phyloP scores from a whole-genome alignment of 2,888 invertebrate genomes.

The Acanthococcus lagerstroemiae region DNA sequence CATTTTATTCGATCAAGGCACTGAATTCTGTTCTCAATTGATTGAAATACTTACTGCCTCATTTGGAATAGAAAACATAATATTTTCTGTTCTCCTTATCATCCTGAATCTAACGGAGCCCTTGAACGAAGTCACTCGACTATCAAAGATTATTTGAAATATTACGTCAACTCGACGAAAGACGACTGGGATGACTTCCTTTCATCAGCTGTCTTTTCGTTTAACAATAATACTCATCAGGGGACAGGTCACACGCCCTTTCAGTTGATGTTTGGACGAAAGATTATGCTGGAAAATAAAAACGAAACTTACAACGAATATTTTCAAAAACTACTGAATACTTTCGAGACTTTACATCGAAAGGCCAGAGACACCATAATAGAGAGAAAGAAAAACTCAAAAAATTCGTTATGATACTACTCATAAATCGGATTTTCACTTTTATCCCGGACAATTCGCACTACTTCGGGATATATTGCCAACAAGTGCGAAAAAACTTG shows the following conservation, averaged over 20 bases:
- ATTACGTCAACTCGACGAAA: background rate
- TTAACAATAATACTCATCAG: background rate
- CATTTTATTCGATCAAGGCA: conserved; percentile 41
- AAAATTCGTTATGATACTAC: background rate
- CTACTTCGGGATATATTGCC: background rate
- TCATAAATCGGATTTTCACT: background rate
- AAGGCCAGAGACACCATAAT: background rate
- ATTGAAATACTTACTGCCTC: conserved; percentile 37
- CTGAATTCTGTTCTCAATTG: conserved; percentile 40
- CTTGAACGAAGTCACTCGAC: background rate
- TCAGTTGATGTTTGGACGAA: background rate
- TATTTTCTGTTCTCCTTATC: background rate
- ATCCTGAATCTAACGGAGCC: background rate
- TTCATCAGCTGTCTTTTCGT: background rate
- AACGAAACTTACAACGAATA: background rate
- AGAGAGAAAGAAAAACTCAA: background rate
- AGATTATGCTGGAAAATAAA: background rate
- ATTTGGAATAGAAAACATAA: background rate
- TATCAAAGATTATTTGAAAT: background rate
- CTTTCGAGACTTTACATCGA: background rate
- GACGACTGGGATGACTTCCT: background rate
- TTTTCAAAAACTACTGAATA: background rate
- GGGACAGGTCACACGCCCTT: background rate
- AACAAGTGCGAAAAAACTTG: background rate
- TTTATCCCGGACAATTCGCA: background rate